phyloP scores from a whole-genome alignment of 2,113 vertebrate genomes.

The Phyllostomus hastatus region DNA sequence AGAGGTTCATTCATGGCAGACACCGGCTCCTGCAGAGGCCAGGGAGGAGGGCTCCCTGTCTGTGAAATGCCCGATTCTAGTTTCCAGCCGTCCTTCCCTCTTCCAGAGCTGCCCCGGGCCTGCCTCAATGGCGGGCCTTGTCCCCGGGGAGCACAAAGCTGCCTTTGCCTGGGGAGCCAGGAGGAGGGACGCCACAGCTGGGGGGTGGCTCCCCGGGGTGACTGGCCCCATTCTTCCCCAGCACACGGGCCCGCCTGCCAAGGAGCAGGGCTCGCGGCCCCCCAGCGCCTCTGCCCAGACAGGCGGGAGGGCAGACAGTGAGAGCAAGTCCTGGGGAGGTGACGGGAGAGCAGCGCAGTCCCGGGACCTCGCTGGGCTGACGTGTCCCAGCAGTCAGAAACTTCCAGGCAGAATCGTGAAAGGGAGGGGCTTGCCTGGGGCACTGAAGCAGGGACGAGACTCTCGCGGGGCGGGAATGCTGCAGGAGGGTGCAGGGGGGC shows the following conservation, averaged over 20 bases:
- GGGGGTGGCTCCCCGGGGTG: not conserved
- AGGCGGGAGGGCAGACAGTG: not conserved
- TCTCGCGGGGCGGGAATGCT: not conserved
- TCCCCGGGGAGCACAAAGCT: slow-evolving; percentile 46
- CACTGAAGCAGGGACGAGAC: not conserved
- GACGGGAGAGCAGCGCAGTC: not conserved
- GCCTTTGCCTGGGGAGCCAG: slow-evolving; percentile 50
- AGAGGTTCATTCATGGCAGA: not conserved
- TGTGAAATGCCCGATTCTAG: not conserved
- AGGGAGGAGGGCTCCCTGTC: not conserved
- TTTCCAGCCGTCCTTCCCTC: not conserved
- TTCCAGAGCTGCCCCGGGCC: not conserved
- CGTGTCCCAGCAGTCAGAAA: not conserved
- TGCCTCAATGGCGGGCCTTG: slow-evolving; percentile 54
- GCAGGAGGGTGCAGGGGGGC: not conserved
- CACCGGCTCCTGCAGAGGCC: not conserved
- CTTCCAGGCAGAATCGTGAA: not conserved
- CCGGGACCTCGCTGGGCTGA: not conserved
- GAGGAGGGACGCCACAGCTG: slow-evolving; percentile 31
- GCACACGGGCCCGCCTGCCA: not conserved
- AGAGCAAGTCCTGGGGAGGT: slow-evolving; percentile 24
- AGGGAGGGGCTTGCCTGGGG: not conserved
- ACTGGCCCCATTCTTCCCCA: slow-evolving; percentile 41
- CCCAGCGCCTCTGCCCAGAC: not conserved
- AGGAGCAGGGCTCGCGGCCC: not conserved